phyloP scores from a whole-genome alignment of 2,888 invertebrate genomes.

The Graphium colonna region DNA sequence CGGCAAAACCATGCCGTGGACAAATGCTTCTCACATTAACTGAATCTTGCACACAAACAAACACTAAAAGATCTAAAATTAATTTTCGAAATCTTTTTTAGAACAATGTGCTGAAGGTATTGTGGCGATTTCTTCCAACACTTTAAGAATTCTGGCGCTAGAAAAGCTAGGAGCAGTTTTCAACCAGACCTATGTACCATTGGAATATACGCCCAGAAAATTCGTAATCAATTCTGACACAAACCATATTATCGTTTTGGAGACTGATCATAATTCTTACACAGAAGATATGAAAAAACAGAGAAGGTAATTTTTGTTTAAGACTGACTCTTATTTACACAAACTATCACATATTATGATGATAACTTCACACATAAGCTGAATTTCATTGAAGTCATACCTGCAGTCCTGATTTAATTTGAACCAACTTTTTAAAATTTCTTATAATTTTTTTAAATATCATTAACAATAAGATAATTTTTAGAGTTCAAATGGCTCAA shows the following conservation, averaged over 20 bases:
- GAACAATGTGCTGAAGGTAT: conserved; percentile 99
- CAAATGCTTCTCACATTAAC: conserved; percentile 42
- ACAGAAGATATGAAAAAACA: conserved; percentile 97
- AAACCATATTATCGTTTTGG: conserved; percentile 93
- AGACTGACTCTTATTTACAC: too few species aligned
- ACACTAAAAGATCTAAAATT: not conserved
- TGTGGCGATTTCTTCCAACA: conserved; percentile 99
- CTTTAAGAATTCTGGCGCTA: conserved; percentile 96
- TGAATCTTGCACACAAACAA: not conserved
- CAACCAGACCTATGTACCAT: conserved; percentile 95
- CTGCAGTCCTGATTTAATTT: conserved; percentile 66
- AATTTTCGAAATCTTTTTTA: conserved; percentile 33
- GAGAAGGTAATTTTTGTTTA: conserved; percentile 72
- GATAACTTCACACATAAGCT: conserved; percentile 58
- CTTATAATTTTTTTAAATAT: not conserved
- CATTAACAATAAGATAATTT: conserved; percentile 1
- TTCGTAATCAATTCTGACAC: conserved; percentile 96
- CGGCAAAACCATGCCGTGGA: conserved; percentile 83
- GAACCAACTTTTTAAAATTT: not conserved
- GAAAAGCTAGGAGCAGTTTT: conserved; percentile 99
- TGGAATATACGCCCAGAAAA: conserved; percentile 97
- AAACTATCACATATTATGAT: conserved; percentile 59
- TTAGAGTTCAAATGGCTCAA: conserved; percentile 96
- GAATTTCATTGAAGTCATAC: conserved; percentile 61
- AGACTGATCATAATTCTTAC: conserved; percentile 99